phyloP scores from a whole-genome alignment of 2,888 invertebrate genomes.

The Lottia scabra region DNA sequence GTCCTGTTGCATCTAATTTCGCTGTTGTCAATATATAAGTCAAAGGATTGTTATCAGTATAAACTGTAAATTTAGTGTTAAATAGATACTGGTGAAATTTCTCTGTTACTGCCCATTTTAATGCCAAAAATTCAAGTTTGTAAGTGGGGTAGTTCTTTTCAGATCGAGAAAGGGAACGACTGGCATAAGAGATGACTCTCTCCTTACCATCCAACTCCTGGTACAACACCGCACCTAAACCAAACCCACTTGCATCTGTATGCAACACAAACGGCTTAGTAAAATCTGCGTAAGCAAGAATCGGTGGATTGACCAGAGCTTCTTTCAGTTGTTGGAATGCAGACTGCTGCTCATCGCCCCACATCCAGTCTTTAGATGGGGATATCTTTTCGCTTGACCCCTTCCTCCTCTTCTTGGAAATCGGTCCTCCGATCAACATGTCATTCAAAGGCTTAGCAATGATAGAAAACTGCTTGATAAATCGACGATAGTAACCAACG shows the following conservation, averaged over 20 bases:
- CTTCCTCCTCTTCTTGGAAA: constrained; percentile 10
- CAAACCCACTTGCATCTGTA: constrained; percentile 1
- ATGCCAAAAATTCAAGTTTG: constrained; percentile 1
- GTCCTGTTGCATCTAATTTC: neutral
- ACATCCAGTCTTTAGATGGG: too few relatives aligned
- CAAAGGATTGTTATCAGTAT: neutral
- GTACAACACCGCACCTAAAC: neutral
- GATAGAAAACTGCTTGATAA: too few relatives aligned
- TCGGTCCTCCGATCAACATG: too few relatives aligned
- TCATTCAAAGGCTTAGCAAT: too few relatives aligned
- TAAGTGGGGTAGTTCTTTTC: neutral
- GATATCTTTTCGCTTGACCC: neutral
- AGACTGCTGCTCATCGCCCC: too few relatives aligned
- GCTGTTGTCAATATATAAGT: neutral
- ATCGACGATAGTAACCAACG: too few relatives aligned
- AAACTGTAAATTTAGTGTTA: neutral
- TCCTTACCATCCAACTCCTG: neutral
- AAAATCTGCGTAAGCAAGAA: neutral
- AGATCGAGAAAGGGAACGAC: constrained; percentile 5
- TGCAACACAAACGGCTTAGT: neutral
- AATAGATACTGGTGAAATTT: neutral
- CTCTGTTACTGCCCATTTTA: neutral
- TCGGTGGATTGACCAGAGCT: neutral
- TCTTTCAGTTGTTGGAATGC: too few relatives aligned
- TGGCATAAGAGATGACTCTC: neutral